Conservation (phyloP, 2,113 vertebrate species). For the Panurus biarmicus region DNA sequence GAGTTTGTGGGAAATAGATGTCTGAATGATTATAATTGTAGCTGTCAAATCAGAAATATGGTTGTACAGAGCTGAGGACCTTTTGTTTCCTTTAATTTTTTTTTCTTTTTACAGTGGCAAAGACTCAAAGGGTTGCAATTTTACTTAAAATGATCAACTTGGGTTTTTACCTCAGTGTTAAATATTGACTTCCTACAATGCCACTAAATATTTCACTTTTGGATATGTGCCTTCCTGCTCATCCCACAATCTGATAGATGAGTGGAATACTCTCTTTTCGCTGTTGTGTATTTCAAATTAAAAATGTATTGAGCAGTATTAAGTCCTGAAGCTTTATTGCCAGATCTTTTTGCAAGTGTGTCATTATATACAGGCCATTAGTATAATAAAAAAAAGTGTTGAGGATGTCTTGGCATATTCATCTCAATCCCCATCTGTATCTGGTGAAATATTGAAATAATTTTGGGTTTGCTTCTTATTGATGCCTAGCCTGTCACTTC, state of each 20-base stretch:
- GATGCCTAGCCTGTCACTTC: neutral
- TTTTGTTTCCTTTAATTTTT: constrained; percentile 30
- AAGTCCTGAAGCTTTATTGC: neutral
- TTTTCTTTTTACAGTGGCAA: constrained; percentile 33
- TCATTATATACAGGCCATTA: neutral
- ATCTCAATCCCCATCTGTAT: neutral
- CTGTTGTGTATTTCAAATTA: neutral
- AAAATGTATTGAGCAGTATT: neutral
- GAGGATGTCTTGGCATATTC: neutral
- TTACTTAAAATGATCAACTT: neutral
- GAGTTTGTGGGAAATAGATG: constrained; percentile 71
- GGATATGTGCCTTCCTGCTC: neutral
- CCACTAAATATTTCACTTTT: neutral
- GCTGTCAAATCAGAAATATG: constrained; percentile 71
- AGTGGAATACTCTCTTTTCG: neutral
- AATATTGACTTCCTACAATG: neutral
- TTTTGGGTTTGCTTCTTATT: neutral
- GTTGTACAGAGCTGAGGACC: constrained; percentile 15
- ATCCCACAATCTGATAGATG: neutral
- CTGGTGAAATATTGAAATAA: neutral
- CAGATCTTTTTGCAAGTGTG: neutral
- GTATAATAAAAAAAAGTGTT: neutral
- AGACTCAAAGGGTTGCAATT: neutral
- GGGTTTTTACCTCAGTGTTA: neutral
- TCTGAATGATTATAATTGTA: constrained; percentile 70